These are phyloP conservation scores for Apteryx mantelli DNA, from an alignment of 2,113 vertebrate genomes.

Conservation along the genomic window DNA sequence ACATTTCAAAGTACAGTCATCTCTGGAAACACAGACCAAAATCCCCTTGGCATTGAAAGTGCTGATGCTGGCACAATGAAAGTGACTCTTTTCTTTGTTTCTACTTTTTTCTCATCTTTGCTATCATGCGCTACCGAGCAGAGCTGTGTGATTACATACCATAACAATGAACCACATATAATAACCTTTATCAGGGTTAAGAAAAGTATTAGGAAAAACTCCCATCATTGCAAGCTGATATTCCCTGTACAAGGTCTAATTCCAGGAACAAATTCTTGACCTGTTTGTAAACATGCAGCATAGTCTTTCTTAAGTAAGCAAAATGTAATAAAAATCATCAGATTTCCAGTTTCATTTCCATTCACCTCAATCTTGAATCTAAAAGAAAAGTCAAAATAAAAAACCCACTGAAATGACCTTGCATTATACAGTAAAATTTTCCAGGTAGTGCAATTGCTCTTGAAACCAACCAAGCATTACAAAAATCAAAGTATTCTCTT, in stretches of 20 bases:
- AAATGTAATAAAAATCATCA: not conserved
- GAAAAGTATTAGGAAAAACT: not conserved
- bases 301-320: not conserved
- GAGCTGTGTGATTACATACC: not conserved
- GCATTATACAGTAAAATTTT: not conserved
- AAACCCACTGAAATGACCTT: not conserved
- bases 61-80: not conserved
- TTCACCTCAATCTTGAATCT: not conserved
- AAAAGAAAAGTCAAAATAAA: not conserved
- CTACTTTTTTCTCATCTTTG: not conserved
- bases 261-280: not conserved
- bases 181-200: not conserved
- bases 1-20: not conserved
- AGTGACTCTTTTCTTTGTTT: not conserved
- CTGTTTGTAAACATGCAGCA: not conserved
- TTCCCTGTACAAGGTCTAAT: not conserved
- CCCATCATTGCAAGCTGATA: not conserved
- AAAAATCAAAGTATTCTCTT: not conserved
- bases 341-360: not conserved
- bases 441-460: not conserved
- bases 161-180: not conserved
- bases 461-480: not conserved
- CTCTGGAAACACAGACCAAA: not conserved
- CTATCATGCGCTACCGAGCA: not conserved
- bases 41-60: not conserved